phyloP scores from a whole-genome alignment of 2,888 invertebrate genomes.

The Pandemis cinnamomeana region DNA sequence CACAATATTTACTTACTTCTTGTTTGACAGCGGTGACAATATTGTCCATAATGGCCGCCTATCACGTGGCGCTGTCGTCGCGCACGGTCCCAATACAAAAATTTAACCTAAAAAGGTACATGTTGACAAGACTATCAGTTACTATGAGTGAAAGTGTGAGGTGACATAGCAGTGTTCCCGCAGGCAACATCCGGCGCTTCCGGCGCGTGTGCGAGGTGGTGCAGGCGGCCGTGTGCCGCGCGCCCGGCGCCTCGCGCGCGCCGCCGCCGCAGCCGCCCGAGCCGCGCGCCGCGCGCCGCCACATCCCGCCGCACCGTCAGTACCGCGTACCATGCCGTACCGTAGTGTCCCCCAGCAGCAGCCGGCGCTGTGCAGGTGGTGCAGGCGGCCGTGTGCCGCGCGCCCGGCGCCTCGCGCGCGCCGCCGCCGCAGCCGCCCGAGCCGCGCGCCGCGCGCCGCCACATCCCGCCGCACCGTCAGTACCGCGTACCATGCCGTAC shows the following conservation, averaged over 20 bases:
- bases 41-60: no score
- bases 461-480: slow-evolving; percentile 65
- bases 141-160: no score
- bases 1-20: no score
- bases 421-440: slow-evolving; percentile 71
- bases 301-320: slow-evolving; percentile 65
- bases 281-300: slow-evolving; percentile 62
- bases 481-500: not conserved
- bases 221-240: slow-evolving; percentile 91
- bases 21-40: no score
- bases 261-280: slow-evolving; percentile 71
- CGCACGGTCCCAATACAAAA: no score
- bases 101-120: no score
- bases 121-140: no score
- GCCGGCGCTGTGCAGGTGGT: slow-evolving; percentile 97
- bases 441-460: slow-evolving; percentile 62
- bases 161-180: not conserved
- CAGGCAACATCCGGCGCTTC: slow-evolving; percentile 97
- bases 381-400: slow-evolving; percentile 91
- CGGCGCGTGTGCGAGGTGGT: slow-evolving; percentile 98
- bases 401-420: slow-evolving; percentile 64
- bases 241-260: slow-evolving; percentile 64
- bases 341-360: slow-evolving; percentile 85
- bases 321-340: not conserved
- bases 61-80: no score